Evolutionary conservation across 2,797 vertebrate species (phyloP).

Genomic region (Valencia hispanica): DNA sequence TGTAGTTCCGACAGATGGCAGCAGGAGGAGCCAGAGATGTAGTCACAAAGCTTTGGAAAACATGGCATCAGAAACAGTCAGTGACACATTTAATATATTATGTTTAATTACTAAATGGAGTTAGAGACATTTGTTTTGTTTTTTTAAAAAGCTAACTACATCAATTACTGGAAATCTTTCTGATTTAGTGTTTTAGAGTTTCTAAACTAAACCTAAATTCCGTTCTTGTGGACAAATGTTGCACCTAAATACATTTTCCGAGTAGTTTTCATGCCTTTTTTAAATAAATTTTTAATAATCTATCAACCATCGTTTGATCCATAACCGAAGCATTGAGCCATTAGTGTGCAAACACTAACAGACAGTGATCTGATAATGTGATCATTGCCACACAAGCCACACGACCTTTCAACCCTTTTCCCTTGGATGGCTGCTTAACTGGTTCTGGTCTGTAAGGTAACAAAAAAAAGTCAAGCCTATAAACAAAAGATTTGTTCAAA

Average conservation of each 20-base stretch:
- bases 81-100: background rate
- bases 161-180: background rate
- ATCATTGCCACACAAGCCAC: background rate
- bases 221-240: background rate
- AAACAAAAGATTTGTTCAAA: background rate
- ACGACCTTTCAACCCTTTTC: background rate
- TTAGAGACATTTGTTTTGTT: background rate
- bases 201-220: background rate
- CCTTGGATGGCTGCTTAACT: background rate
- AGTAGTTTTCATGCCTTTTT: too few relatives aligned
- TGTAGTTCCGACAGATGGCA: constrained; percentile 8
- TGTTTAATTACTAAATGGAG: background rate
- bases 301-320: background rate
- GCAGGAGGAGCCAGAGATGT: constrained; percentile 47
- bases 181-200: background rate
- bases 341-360: background rate
- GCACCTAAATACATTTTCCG: background rate
- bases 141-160: background rate
- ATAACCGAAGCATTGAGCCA: background rate
- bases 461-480: background rate
- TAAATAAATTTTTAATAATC: background rate
- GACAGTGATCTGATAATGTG: background rate
- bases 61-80: background rate
- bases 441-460: background rate
- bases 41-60: background rate